These are phyloP conservation scores for Copidosoma floridanum DNA, from an alignment of 1,140 invertebrate genomes.

Conservation along the genomic window DNA sequence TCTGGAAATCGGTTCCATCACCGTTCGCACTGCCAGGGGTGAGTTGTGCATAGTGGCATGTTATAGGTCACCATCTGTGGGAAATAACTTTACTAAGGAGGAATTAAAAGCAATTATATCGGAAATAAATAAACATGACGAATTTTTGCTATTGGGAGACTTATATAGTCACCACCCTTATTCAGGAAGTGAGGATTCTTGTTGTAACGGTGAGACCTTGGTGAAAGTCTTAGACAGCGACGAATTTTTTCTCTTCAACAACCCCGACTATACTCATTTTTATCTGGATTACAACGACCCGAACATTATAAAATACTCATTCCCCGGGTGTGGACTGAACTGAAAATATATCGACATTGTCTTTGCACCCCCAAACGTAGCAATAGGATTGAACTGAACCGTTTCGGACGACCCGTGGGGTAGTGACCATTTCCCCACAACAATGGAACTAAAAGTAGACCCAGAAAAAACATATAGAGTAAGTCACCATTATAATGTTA, in stretches of 20 bases:
- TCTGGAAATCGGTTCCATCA: conserved; percentile 15
- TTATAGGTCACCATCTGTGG: background rate
- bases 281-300: too few relatives aligned
- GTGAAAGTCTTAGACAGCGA: background rate
- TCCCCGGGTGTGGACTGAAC: too few relatives aligned
- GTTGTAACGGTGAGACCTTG: conserved; percentile 14
- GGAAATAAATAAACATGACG: background rate
- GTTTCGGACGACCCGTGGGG: conserved; percentile 25
- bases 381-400: conserved; percentile 5
- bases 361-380: conserved; percentile 3
- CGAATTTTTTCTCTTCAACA: too few relatives aligned
- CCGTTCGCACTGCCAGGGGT: background rate
- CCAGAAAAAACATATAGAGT: background rate
- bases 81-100: conserved; percentile 7
- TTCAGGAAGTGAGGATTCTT: background rate
- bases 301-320: too few relatives aligned
- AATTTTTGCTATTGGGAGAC: conserved; percentile 23
- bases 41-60: too few relatives aligned
- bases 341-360: conserved; percentile 29
- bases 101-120: background rate
- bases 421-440: conserved; percentile 29
- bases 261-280: too few relatives aligned
- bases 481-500: conserved; percentile 13
- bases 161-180: too few relatives aligned
- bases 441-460: conserved; percentile 14